These are phyloP conservation scores for Myopa testacea DNA, from an alignment of 2,888 invertebrate species.

Conservation along the genomic window DNA sequence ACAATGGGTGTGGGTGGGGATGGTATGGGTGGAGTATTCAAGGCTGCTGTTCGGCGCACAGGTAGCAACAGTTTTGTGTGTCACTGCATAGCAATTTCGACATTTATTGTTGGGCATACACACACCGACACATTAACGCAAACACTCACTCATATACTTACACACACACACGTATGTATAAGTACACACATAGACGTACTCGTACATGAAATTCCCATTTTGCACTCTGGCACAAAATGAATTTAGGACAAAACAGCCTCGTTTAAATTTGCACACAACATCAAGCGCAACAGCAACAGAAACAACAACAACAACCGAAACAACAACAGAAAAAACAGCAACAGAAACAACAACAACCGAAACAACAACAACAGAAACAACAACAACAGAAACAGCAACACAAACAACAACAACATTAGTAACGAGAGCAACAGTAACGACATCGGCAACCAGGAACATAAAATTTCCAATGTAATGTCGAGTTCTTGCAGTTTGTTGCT, in stretches of 20 bases:
- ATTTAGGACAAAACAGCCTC: constrained; percentile 42
- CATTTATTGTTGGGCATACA: constrained; percentile 33
- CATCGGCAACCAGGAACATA: constrained; percentile 3
- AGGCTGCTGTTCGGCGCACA: constrained; percentile 11
- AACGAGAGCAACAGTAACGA: not conserved
- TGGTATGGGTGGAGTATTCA: too few relatives aligned
- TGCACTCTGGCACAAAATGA: constrained; percentile 37
- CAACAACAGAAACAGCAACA: constrained; percentile 1
- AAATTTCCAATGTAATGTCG: not conserved
- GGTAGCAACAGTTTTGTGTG: constrained; percentile 41
- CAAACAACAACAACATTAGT: not conserved
- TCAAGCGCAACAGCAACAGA: not conserved
- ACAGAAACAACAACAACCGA: not conserved
- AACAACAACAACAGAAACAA: not conserved
- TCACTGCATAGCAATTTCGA: constrained; percentile 33
- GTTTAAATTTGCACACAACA: constrained; percentile 26
- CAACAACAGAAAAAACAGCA: not conserved
- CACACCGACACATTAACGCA: constrained; percentile 7
- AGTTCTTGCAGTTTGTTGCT: not conserved
- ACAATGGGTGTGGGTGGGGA: not conserved
- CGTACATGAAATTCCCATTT: constrained; percentile 38
- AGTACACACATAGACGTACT: constrained; percentile 1
- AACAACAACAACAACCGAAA: constrained; percentile 5
- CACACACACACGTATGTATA: not conserved
- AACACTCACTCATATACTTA: not conserved